Base-by-base conservation (phyloP, 2,797 vertebrate species). In the Poecilia picta region DNA sequence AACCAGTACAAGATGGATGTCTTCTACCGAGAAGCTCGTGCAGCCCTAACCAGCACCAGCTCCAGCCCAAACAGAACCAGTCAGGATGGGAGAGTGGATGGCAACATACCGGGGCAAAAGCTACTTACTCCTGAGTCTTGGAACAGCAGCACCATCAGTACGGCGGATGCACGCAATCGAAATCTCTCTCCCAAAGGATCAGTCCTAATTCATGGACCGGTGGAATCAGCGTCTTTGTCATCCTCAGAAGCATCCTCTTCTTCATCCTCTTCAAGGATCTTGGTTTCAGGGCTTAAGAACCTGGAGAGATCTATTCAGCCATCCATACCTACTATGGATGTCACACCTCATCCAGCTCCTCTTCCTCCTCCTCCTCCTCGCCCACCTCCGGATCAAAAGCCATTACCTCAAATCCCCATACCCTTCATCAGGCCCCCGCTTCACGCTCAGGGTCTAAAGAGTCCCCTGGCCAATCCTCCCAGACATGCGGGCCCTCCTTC, bases 1-100 rank as follows among this genome's bases (percentile, higher is more conserved):
- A 99, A 99, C 96, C 98, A 99, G 95, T 99, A 99, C 95, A 99
- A 99, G 97, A 99, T 99, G 98, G 98, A 99, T 92, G 98, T 99
- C 92, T 99, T 99, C 96, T 99, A 99, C 95, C 95, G 97, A 95
- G 98, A 99, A 93, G 97, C 98, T 77, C 98, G 97, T 82, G 98
- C 98, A 80, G 97, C 98, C 82, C 98, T 99, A 89, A 98, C 97
- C 91, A 97, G 95, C 91, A 97, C 97, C 91, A 96, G 96, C 93
- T 97, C 97, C 90, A 97, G 97, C 91, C 95, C 97, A 64, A 96
- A 96, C 91, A 96, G 97, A 93, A 90, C 95, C 90, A 95, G 95
- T 86, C 94, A 97, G 57, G 98, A 98, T 87, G 97, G 95, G 90
- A 96, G 96, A 95, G 89, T 95, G 79, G 97, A 98, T 87, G 91